Evolutionary conservation across 1,140 invertebrate genomes (phyloP), one percentile per base, ranked within the genome.

Genomic region (Drosophila takahashii): DNA sequence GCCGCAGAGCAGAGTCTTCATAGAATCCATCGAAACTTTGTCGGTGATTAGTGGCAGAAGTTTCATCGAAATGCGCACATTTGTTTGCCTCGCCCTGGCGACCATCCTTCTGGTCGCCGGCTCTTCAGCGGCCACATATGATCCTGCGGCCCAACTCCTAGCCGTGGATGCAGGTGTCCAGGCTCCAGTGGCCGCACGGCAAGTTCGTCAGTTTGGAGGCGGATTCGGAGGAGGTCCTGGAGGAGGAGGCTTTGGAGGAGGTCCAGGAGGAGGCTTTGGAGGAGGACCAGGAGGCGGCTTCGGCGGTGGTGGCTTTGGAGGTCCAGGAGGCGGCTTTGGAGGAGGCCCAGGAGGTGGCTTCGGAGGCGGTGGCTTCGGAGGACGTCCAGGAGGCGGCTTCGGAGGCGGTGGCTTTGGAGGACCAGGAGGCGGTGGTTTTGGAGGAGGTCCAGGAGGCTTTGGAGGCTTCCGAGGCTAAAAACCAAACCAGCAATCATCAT

Each of bases 21-120:
- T 62, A 57, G 57, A 59, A 65, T 52, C 54, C 54, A 64, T 57
- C 47, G 39, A 59, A 85, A 77, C 66, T 84, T 80, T 71, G 58
- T n/a, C 39, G 52, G 71, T 73, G 39, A 76, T 79, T 77, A 71
- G 67, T 71, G 51, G 42, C 51, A 66, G 53, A 79, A 77, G 45
- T 85, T 67, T 48, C 10, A 39, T 45, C 44, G 47, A 75, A 59
- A 77, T 75, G 71, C 60, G 71, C 51, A 74, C 71, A 75, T 74
- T 74, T 56, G 37, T 56, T 65, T 65, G 72, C 52, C 36, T 75
- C 26, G 39, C 26, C 32, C 27, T 71, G 65, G 67, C 65, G 67
- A 36, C 50, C 41, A 22, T 71, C 10, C 16, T 69, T 7, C 41
- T 70, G 50, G 67, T 57, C 50, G 65, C 18, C 32, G 27, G 67